These are phyloP conservation scores for Limnephilus auricula DNA, from an alignment of 2,888 invertebrate genomes.

Conservation along the genomic window DNA sequence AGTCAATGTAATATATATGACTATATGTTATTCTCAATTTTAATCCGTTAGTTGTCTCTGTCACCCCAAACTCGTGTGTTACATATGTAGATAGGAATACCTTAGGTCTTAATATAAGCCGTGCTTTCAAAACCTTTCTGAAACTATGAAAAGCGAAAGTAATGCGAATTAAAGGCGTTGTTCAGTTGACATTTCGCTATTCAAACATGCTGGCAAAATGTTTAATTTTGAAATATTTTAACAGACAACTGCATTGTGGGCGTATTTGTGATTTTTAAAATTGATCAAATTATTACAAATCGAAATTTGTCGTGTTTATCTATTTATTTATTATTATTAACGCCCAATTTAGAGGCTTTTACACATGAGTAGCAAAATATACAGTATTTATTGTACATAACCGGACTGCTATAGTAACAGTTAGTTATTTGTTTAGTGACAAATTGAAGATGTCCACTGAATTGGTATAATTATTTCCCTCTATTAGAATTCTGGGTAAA, in stretches of 20 bases:
- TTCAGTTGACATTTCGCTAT: neutral
- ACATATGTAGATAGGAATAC: neutral
- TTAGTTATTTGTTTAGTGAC: too few species aligned
- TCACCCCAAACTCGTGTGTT: neutral
- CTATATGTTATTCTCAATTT: neutral
- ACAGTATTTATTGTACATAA: too few species aligned
- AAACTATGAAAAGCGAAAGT: neutral
- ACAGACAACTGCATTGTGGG: neutral
- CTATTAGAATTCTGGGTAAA: too few species aligned
- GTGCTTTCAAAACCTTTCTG: neutral
- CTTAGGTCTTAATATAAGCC: neutral
- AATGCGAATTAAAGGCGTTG: neutral
- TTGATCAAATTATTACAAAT: too few species aligned
- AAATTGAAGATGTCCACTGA: too few species aligned
- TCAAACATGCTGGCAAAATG: neutral
- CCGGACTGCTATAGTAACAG: too few species aligned
- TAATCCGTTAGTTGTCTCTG: neutral
- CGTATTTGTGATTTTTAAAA: too few species aligned
- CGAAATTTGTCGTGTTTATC: too few species aligned
- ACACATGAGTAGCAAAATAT: too few species aligned
- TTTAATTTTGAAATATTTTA: neutral
- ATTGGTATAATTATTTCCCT: too few species aligned
- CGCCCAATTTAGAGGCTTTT: too few species aligned
- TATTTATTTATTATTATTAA: too few species aligned
- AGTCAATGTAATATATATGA: neutral